Base-by-base conservation (phyloP, 2,113 vertebrate genomes). In the Piaya cayana region DNA sequence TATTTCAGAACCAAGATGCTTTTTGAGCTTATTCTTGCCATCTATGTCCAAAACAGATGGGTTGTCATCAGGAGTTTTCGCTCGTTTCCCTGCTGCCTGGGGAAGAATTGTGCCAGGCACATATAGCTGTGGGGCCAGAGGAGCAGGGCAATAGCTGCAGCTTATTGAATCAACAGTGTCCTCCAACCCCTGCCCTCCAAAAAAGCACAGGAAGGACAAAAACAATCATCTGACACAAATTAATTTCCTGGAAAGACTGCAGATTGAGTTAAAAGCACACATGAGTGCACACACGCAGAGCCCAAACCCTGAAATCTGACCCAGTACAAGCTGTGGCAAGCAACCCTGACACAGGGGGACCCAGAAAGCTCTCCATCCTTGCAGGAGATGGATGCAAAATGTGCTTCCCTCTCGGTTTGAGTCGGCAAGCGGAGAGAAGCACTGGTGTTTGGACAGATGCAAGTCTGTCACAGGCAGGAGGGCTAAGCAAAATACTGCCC, bases 181-280 rank as follows among this genome's bases (percentile, higher is more conserved):
- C 60, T 88, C 47, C 71, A 81, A 60, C 26, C 27, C 17, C 42
- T 16, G 30, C 29, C 23, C 39, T 93, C 34, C 52, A 78, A 32
- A 90, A 90, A 75, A 86, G 21, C 55, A 93, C 80, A 88, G 47
- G 32, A 34, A 91, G 34, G 60, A 86, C 49, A 65, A 74, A 92
- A 17, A 6, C 45, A 32, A 5, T 30, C 2, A 3, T 74, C 55
- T 88, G 77, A 88, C 52, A 83, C 77, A 91, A 87, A 82, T 89
- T 69, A 79, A 95, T 95, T 91, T 96, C 92, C 92, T 65, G 88
- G 34, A 42, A 91, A 91, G 90, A 13, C 64, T 58, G 76, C 86
- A 69, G 75, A 81, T 77, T 1, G 37, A 92, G 68, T 96, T 92
- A 58, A 93, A 95, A 91, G 74, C 77, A n/a, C n/a, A n/a, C 0